Base-by-base conservation (phyloP, 2,113 vertebrate genomes). In the Notechis scutatus region DNA sequence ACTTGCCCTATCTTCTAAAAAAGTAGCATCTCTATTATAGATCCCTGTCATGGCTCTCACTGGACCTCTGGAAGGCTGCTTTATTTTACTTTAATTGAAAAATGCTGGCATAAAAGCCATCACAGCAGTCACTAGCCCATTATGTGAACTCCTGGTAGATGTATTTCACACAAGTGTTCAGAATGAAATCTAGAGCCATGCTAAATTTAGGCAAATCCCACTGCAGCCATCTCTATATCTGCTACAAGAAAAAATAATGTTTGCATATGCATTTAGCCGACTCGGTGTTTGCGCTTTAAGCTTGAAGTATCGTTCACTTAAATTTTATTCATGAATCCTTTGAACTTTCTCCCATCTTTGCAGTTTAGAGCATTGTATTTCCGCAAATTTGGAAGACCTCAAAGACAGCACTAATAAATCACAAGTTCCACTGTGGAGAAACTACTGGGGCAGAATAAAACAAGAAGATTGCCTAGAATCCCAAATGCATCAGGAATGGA, bases 241-340 rank as follows among this genome's bases (percentile, higher is more conserved):
- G 91, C 86, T 90, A 94, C 92, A 93, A 96, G 91, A 89, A 93
- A 96, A 96, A 96, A 39, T 86, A 95, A 93, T 26, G 54, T 94
- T 95, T 92, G 96, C 94, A 93, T 95, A 50, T 93, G 92, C 2
- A 95, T 96, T 96, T 96, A 95, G 88, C 92, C 89, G 95, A 90
- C 39, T 61, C 61, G 87, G 87, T 92, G 87, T 91, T 93, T 94
- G 87, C 94, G 64, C 64, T 94, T 95, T 95, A 90, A 93, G 91
- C 64, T 94, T 95, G 94, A 94, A 96, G 74, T 69, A 92, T 42
- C 94, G 91, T 88, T 89, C 92, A 94, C 96, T 96, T 91, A 88
- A 57, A 10, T 95, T 95, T 96, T 95, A 95, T 95, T 96, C 94
- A 92, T 93, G 88, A 96, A 95, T 92, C 92, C 91, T 96, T 95